phyloP scores from a whole-genome alignment of 2,888 invertebrate genomes.

The Drosophila cracens region DNA sequence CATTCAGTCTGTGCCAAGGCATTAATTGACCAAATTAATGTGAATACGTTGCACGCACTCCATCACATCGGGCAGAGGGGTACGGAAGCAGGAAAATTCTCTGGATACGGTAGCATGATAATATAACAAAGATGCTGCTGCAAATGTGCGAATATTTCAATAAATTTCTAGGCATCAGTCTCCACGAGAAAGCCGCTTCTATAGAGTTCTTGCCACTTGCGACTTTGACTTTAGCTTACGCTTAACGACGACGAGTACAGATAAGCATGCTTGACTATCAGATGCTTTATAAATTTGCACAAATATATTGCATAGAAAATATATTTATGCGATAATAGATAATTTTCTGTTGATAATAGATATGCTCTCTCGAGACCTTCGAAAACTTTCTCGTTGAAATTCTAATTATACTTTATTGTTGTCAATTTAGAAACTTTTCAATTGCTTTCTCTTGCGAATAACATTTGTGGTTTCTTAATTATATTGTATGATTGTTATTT shows the following conservation, averaged over 20 bases:
- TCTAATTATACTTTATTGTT: not conserved
- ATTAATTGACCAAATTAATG: conserved; percentile 76
- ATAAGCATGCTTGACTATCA: not conserved
- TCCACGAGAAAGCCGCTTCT: conserved; percentile 20
- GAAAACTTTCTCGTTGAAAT: too few relatives aligned
- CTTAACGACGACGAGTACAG: not conserved
- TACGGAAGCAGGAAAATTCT: not conserved
- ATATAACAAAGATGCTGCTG: conserved; percentile 20
- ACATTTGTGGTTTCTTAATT: not conserved
- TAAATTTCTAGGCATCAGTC: conserved; percentile 41
- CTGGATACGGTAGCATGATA: not conserved
- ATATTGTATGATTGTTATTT: not conserved
- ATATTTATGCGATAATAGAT: not conserved
- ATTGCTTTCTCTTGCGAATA: not conserved
- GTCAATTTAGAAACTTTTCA: not conserved
- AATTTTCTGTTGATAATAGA: not conserved
- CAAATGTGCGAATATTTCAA: conserved; percentile 49
- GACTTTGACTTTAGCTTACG: conserved; percentile 46
- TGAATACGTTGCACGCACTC: conserved; percentile 54
- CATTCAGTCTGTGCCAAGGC: conserved; percentile 15
- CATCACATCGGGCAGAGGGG: conserved; percentile 2
- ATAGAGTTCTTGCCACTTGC: conserved; percentile 17
- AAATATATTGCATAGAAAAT: not conserved
- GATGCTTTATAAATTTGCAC: not conserved
- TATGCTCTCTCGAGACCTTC: not conserved